These are phyloP conservation scores for Harpegnathos saltator DNA, from an alignment of 1,140 invertebrate species.

Conservation along the genomic window DNA sequence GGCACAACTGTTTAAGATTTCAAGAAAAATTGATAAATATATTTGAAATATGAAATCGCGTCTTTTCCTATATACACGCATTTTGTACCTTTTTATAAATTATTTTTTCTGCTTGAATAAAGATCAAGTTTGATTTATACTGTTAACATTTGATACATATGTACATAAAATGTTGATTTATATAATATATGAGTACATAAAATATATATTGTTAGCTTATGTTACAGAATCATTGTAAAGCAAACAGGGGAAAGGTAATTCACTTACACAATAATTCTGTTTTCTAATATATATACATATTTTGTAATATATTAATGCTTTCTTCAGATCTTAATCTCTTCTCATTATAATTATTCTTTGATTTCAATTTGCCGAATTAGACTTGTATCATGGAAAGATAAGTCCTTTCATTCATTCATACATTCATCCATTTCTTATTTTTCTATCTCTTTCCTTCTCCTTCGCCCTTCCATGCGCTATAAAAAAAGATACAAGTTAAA, in stretches of 20 bases:
- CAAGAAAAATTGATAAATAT: conserved; percentile 17
- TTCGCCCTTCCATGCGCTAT: conserved; percentile 20
- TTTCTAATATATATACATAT: conserved; percentile 11
- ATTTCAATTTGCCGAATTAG: conserved; percentile 23
- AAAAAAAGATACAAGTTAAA: conserved; percentile 31
- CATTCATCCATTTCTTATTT: too few relatives aligned
- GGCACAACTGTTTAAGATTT: conserved; percentile 67
- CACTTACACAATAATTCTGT: too few relatives aligned
- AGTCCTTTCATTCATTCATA: not conserved
- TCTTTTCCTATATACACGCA: not conserved
- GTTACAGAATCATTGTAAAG: not conserved
- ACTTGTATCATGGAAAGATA: conserved; percentile 9
- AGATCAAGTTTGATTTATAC: conserved; percentile 11
- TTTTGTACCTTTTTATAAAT: conserved; percentile 22
- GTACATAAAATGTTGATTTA: conserved; percentile 16
- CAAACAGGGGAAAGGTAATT: conserved; percentile 8
- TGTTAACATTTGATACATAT: conserved; percentile 2
- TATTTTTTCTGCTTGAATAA: not conserved
- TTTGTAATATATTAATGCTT: conserved; percentile 35
- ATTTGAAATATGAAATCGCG: conserved; percentile 28
- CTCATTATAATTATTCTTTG: conserved; percentile 9
- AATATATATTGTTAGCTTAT: conserved; percentile 1
- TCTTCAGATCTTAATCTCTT: not conserved
- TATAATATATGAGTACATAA: conserved; percentile 22
- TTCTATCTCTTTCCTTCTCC: not conserved